Evolutionary conservation across 2,113 vertebrate genomes (phyloP).

Genomic region (Mormyrus lacerda): DNA sequence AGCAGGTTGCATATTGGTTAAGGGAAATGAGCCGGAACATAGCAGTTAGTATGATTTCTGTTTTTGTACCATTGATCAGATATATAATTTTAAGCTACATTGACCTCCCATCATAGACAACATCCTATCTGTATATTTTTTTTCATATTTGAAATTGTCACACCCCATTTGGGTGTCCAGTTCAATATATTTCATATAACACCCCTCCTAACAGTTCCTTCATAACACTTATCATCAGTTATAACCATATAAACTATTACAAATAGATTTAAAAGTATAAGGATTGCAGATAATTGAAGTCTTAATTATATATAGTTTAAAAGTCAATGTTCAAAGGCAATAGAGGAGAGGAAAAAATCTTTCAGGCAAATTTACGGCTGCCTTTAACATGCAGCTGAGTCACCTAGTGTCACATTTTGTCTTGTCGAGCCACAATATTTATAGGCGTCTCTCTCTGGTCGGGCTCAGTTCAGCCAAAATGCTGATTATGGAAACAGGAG

Average conservation of each 20-base stretch:
- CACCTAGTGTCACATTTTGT: neutral
- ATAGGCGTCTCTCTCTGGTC: neutral
- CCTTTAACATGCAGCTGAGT: neutral
- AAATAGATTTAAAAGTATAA: neutral
- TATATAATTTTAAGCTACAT: neutral
- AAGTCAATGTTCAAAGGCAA: neutral
- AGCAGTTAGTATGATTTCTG: neutral
- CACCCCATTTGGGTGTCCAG: neutral
- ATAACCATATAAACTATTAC: neutral
- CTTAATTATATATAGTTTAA: slow-evolving; percentile 7
- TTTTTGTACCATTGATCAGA: neutral
- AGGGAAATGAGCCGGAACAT: neutral
- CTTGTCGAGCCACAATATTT: neutral
- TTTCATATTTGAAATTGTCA: neutral
- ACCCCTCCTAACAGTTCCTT: neutral
- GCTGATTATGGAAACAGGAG: neutral
- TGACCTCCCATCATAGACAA: neutral
- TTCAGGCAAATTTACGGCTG: neutral
- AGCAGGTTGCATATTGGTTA: neutral
- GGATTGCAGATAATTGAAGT: neutral
- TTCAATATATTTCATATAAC: neutral
- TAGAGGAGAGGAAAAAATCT: neutral
- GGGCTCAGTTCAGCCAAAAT: neutral
- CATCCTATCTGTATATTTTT: neutral
- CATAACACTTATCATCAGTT: neutral